Percentiles rank a stretch among this genome's conserved stretches.
These are phyloP conservation scores for Corydoras sp. DNA, from an alignment of 2,113 vertebrate species.

Conservation along the genomic window DNA sequence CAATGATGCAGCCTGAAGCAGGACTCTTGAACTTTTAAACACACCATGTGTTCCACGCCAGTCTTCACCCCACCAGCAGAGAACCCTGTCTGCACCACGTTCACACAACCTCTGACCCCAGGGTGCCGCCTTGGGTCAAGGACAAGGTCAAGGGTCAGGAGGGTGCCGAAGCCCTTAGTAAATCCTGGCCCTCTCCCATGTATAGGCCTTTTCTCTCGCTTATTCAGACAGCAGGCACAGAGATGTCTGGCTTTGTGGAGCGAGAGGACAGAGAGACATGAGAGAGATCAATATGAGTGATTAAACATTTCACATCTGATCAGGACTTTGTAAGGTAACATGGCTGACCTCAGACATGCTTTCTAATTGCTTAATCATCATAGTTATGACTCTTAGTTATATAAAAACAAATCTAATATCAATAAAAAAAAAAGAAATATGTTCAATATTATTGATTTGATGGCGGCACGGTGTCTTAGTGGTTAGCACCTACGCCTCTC, in stretches of 20 bases:
- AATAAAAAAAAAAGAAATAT: no score
- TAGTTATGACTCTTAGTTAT: no score
- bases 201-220: constrained; percentile 39
- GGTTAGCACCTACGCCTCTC: no score
- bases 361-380: no score
- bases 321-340: not conserved
- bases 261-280: not conserved
- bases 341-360: no score
- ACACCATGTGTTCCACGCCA: constrained; percentile 51
- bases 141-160: constrained; percentile 63
- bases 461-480: no score
- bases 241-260: constrained; percentile 13
- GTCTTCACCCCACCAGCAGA: constrained; percentile 56
- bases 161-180: constrained; percentile 48
- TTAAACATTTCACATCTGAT: not conserved
- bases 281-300: constrained; percentile 8
- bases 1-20: not conserved
- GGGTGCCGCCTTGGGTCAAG: constrained; percentile 57
- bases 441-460: no score
- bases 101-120: constrained; percentile 69
- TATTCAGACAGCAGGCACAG: constrained; percentile 7
- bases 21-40: constrained; percentile 57
- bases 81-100: constrained; percentile 60
- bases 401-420: no score
- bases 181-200: constrained; percentile 39